These are phyloP conservation scores for Drosophila tristis DNA, from an alignment of 1,140 invertebrate genomes.

Conservation along the genomic window DNA sequence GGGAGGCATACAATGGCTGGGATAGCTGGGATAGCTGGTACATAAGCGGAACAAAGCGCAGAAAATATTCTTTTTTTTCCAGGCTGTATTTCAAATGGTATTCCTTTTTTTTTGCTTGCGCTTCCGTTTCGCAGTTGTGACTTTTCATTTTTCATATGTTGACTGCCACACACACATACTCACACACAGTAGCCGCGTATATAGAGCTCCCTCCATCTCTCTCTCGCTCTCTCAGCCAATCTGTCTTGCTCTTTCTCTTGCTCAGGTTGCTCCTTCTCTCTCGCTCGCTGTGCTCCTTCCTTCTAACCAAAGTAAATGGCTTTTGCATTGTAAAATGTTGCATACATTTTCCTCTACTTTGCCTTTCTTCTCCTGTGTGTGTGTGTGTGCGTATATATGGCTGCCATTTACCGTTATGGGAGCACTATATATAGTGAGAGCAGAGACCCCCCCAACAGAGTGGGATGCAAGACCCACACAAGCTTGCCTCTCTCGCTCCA, in stretches of 20 bases:
- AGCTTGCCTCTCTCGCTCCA: constrained; percentile 19
- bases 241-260: constrained; percentile 26
- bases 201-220: neutral
- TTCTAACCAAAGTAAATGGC: constrained; percentile 65
- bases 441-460: constrained; percentile 10
- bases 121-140: constrained; percentile 63
- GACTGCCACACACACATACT: constrained; percentile 50
- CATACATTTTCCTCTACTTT: constrained; percentile 82
- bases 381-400: constrained; percentile 25
- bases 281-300: constrained; percentile 16
- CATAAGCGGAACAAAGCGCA: constrained; percentile 46
- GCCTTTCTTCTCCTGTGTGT: constrained; percentile 46
- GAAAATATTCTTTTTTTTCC: constrained; percentile 36
- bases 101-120: constrained; percentile 27
- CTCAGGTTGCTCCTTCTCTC: constrained; percentile 27
- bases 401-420: constrained; percentile 41
- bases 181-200: neutral
- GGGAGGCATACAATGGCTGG: constrained; percentile 38
- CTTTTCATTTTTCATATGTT: constrained; percentile 82
- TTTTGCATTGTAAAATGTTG: constrained; percentile 83
- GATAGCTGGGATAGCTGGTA: constrained; percentile 30
- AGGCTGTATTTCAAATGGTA: constrained; percentile 34
- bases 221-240: constrained; percentile 27
- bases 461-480: constrained; percentile 43
- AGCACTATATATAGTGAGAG: constrained; percentile 25